Conservation (phyloP, 2,113 vertebrate genomes). For the Pachycephala philippinensis region DNA sequence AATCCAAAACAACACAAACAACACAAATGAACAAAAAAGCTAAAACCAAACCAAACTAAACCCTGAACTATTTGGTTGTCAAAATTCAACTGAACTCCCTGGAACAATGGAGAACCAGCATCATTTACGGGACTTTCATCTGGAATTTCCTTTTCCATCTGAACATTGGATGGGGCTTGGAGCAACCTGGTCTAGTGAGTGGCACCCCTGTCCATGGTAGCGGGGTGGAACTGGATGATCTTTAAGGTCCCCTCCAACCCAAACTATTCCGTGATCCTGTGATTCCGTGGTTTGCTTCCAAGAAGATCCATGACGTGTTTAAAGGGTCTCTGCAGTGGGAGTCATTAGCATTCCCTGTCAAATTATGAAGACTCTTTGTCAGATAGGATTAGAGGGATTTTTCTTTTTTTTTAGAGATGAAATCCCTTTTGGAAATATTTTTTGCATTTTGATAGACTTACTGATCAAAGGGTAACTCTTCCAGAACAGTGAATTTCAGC, state of each 20-base stretch:
- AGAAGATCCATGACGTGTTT: background rate
- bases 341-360: background rate
- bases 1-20: no score
- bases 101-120: background rate
- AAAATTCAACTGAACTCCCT: background rate
- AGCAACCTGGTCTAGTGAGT: background rate
- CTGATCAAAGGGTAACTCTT: background rate
- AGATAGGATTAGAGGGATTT: background rate
- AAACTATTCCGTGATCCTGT: background rate
- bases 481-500: background rate
- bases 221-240: background rate
- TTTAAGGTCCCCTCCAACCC: no score
- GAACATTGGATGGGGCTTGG: background rate
- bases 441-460: background rate
- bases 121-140: background rate
- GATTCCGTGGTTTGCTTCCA: background rate
- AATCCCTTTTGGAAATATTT: background rate
- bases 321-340: background rate
- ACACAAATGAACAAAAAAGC: background rate
- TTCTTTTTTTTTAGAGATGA: background rate
- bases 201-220: background rate
- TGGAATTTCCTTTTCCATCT: background rate
- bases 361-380: background rate
- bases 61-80: background rate
- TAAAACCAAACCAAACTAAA: background rate